Percentiles rank a stretch among this genome's conserved stretches.
Conservation (phyloP, 2,797 vertebrate genomes). For the Emys orbicularis region DNA sequence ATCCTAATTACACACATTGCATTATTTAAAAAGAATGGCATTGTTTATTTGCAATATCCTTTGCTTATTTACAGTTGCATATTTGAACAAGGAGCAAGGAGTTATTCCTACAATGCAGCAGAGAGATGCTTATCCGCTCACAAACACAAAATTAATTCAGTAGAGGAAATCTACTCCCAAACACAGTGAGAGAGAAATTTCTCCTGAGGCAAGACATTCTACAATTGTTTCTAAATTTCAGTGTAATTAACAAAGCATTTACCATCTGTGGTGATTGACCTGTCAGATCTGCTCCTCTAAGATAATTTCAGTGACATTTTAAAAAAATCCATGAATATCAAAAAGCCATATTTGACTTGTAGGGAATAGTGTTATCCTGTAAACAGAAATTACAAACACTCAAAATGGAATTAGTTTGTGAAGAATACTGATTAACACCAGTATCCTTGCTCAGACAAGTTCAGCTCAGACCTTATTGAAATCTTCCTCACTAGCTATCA, state of each 20-base stretch:
- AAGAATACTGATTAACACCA: constrained; percentile 61
- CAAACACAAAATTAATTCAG: constrained; percentile 81
- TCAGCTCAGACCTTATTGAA: constrained; percentile 49
- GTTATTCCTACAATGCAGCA: constrained; percentile 77
- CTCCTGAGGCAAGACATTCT: constrained; percentile 84
- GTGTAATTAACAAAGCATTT: constrained; percentile 86
- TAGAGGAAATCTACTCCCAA: constrained; percentile 75
- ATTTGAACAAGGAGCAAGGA: constrained; percentile 82
- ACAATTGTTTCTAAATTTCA: constrained; percentile 85
- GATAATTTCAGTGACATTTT: constrained; percentile 83
- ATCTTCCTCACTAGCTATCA: neutral
- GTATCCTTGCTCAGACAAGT: constrained; percentile 47
- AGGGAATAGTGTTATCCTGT: constrained; percentile 69
- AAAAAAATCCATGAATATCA: constrained; percentile 76
- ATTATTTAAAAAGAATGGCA: constrained; percentile 83
- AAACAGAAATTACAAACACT: constrained; percentile 76
- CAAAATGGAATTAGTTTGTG: constrained; percentile 65
- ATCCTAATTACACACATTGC: constrained; percentile 81
- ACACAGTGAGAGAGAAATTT: constrained; percentile 79
- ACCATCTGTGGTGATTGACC: constrained; percentile 85
- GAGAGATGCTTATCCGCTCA: constrained; percentile 83
- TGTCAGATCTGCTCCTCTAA: constrained; percentile 82
- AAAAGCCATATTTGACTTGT: constrained; percentile 79
- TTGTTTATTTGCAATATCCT: constrained; percentile 83
- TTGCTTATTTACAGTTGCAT: constrained; percentile 85